Base-by-base conservation (phyloP, 2,113 vertebrate genomes). In the Calidris pygmaea region DNA sequence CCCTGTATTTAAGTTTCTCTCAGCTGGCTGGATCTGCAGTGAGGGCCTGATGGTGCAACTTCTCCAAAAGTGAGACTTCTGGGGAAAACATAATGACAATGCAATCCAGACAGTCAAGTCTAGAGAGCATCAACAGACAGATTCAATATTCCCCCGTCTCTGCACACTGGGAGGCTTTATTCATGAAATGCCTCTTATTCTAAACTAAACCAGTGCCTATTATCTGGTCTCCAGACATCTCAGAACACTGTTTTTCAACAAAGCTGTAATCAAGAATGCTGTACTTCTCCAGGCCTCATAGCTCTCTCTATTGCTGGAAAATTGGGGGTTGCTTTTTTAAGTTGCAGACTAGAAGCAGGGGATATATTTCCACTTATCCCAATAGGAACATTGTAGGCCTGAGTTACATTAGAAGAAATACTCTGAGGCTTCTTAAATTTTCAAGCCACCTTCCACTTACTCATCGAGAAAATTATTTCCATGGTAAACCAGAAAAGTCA, bases 131-230 rank as follows among this genome's bases (percentile, higher is more conserved):
- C 74, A 87, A 76, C 53, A 93, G 86, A 65, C 83, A 93, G 62
- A 72, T 96, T 92, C 84, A 95, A 73, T 92, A 95, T 89, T 89
- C 43, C 74, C 74, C 43, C 41, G 21, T 77, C 66, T 87, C 66
- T 85, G 91, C 90, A 70, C 67, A 45, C 53, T 85, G 87, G 26
- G 89, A 85, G 84, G 92, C 37, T 93, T 95, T 93, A 75, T 89
- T 96, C 87, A 91, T 91, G 81, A 92, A 94, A 97, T 70, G 81
- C 62, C 83, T 94, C 89, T 95, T 95, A 96, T 92, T 95, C 95
- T 91, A 92, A 94, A 70, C 91, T 73, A 59, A 94, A 97, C 15
- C 77, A 94, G 50, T 74, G 84, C 87, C 94, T 95, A 95, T 95
- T 95, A 96, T 95, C 92, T 93, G 7, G 10, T 95, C 86, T 96